Base-by-base conservation (phyloP, 2,113 vertebrate genomes). In the Xiphophorus maculatus region DNA sequence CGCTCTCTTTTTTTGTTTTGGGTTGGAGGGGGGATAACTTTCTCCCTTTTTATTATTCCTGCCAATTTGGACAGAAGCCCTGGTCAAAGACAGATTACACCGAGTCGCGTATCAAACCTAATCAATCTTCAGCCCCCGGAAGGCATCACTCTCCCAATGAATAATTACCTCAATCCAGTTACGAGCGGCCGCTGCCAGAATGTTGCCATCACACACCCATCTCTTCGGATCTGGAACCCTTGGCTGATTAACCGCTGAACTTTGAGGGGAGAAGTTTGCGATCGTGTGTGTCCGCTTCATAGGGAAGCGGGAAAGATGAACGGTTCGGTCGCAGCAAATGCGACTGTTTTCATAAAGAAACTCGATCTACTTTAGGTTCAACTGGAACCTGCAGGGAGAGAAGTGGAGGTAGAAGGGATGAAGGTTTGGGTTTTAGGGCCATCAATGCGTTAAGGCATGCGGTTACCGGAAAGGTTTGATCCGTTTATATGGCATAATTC, bases 111-210 rank as follows among this genome's bases (percentile, higher is more conserved):
- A 92, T 94, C 94, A 93, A 92, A 91, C 75, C 83, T 83, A 90
- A 95, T 95, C 93, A 91, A 95, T 94, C 93, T 92, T 92, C 81
- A 84, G 86, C 84, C 90, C 89, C 93, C 93, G 92, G 90, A 94
- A 93, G 93, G 88, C 91, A 91, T 94, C 93, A 90, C 89, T 92
- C 92, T 92, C 85, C 74, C 87, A 82, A 87, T 93, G 93, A 94
- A 92, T 94, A 92, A 94, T 94, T 93, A 93, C 91, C 73, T 85
- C 88, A 87, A 90, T 90, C 84, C 87, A 84, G 85, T 84, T 88
- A 90, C 86, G 85, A 89, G 85, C 83, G 76, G 77, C 80, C 87
- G 71, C 80, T 92, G 92, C 90, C 92, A 93, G 90, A 91, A 86
- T 71, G 80, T 87, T 91, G 92, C 93, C 91, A 92, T 91, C 83